Conservation (phyloP, 2,113 vertebrate species). For the Istiophorus platypterus region DNA sequence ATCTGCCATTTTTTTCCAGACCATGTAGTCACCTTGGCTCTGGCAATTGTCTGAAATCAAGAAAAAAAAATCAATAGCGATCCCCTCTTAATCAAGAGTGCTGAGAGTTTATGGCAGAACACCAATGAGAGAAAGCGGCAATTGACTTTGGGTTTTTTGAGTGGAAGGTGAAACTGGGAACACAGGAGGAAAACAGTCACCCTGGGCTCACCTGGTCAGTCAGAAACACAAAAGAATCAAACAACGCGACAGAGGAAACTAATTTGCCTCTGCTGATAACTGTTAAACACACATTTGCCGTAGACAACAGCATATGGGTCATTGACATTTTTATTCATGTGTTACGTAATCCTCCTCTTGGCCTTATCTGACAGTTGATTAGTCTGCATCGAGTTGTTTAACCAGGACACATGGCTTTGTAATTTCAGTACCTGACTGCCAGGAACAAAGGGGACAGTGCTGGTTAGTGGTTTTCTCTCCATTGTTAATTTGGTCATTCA, state of each 20-base stretch:
- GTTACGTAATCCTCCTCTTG: conserved; percentile 60
- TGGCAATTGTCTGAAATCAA: conserved; percentile 32
- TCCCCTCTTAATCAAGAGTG: conserved; percentile 74
- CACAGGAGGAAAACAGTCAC: conserved; percentile 14
- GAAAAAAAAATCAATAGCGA: conserved; percentile 71
- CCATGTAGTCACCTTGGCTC: conserved; percentile 49
- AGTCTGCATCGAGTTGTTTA: conserved; percentile 62
- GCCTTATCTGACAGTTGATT: conserved; percentile 63
- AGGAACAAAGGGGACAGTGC: conserved; percentile 31
- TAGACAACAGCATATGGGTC: conserved; percentile 39
- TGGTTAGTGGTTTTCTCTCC: neutral
- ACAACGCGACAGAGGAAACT: neutral
- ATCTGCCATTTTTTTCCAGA: conserved; percentile 19
- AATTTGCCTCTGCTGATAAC: conserved; percentile 23
- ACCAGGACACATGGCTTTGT: conserved; percentile 69
- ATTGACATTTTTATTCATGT: conserved; percentile 53
- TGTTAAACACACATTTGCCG: conserved; percentile 38
- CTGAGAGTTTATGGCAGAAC: conserved; percentile 66
- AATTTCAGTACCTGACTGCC: conserved; percentile 60
- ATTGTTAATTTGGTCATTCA: conserved; percentile 8
- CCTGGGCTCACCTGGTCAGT: neutral
- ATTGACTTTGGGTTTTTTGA: conserved; percentile 62
- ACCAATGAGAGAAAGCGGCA: conserved; percentile 64
- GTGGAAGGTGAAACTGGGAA: conserved; percentile 56
- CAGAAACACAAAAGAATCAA: conserved; percentile 18